phyloP scores from a whole-genome alignment of 1,140 invertebrate species.

The Drosophila quadrilineata region DNA sequence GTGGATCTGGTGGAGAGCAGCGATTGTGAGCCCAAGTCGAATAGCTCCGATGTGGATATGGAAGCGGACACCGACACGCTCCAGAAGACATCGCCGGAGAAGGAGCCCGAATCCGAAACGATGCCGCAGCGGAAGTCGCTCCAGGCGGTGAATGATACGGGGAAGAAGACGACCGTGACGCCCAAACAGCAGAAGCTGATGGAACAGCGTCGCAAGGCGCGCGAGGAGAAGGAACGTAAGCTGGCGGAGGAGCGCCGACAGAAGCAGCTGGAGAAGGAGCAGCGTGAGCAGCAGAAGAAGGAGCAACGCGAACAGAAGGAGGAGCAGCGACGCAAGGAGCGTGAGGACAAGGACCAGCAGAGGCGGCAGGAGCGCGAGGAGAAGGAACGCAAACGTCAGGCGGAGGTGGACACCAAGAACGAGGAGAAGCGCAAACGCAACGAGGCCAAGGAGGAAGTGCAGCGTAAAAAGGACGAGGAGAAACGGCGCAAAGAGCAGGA shows the following conservation, averaged over 20 bases:
- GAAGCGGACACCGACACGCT: conserved; percentile 45
- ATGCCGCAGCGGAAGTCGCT: neutral
- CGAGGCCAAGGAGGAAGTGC: conserved; percentile 83
- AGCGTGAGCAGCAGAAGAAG: conserved; percentile 78
- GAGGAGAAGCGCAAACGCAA: conserved; percentile 84
- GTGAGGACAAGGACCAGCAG: conserved; percentile 82
- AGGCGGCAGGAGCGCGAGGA: conserved; percentile 71
- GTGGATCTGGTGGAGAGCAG: conserved; percentile 49
- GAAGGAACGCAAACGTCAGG: conserved; percentile 84
- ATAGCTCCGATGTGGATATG: conserved; percentile 41
- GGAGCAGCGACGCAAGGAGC: conserved; percentile 82
- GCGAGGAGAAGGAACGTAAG: conserved; percentile 78
- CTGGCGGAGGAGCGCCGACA: conserved; percentile 64
- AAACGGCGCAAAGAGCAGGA: conserved; percentile 84
- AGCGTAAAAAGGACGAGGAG: conserved; percentile 83
- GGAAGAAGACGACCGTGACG: conserved; percentile 43
- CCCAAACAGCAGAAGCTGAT: conserved; percentile 64
- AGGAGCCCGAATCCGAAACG: neutral
- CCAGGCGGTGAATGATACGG: neutral
- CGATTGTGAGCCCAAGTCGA: conserved; percentile 25
- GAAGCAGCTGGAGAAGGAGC: conserved; percentile 80
- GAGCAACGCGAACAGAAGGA: conserved; percentile 82
- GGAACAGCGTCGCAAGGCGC: conserved; percentile 73
- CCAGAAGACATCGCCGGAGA: conserved; percentile 9
- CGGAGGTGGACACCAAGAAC: conserved; percentile 85